These are phyloP conservation scores for Brachionus paranguensis DNA, from an alignment of 1,140 invertebrate genomes.

Conservation along the genomic window DNA sequence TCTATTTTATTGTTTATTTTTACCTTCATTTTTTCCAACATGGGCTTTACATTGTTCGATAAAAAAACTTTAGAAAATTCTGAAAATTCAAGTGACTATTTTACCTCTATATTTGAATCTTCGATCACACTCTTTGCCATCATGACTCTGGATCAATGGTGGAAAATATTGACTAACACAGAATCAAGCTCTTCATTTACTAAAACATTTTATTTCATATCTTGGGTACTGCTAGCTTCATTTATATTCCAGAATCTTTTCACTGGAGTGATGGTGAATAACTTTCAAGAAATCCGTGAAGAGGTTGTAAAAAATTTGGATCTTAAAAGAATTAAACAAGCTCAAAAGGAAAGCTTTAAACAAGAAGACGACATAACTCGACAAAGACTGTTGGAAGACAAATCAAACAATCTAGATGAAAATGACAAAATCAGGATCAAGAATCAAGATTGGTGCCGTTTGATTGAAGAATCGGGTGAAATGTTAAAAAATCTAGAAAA, in stretches of 20 bases:
- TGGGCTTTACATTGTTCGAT: not conserved
- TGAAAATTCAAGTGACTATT: not conserved
- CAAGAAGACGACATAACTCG: not conserved
- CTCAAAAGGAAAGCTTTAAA: not conserved
- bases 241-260: conserved; percentile 36
- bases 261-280: conserved; percentile 23
- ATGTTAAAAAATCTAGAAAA: conserved; percentile 3
- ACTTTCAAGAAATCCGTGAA: conserved; percentile 33
- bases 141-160: conserved; percentile 29
- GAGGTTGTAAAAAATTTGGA: conserved; percentile 18
- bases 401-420: not conserved
- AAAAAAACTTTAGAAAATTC: not conserved
- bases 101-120: conserved; percentile 5
- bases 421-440: not conserved
- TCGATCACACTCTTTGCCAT: conserved; percentile 13
- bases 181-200: not conserved
- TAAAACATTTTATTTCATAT: conserved; percentile 22
- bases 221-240: conserved; percentile 6
- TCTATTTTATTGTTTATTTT: conserved; percentile 4
- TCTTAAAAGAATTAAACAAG: conserved; percentile 1
- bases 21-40: conserved; percentile 1
- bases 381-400: not conserved
- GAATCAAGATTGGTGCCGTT: not conserved
- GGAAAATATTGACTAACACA: conserved; percentile 16
- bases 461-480: not conserved